A percentile compares a stretch with the other conserved stretches of the same genome.
Conservation (phyloP, 2,113 vertebrate genomes). For the Copsychus sechellarum region DNA sequence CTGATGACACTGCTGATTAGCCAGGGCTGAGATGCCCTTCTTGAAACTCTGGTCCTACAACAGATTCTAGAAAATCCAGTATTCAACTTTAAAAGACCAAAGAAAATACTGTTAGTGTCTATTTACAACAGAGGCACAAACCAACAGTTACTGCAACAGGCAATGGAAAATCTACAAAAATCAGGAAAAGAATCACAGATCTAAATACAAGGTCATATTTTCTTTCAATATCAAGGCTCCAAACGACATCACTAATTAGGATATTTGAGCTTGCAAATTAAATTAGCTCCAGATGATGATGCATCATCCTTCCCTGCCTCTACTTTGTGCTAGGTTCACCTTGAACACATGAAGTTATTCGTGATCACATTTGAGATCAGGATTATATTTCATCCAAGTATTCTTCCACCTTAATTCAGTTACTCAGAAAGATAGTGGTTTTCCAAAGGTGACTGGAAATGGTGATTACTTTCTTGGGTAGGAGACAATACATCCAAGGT, state of each 20-base stretch:
- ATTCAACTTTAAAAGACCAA: background rate
- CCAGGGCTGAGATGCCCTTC: background rate
- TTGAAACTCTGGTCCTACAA: background rate
- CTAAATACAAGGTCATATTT: background rate
- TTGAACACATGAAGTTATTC: background rate
- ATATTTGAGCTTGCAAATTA: background rate
- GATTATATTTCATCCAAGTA: background rate
- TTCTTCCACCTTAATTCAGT: background rate
- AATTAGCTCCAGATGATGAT: background rate
- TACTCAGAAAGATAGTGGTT: background rate
- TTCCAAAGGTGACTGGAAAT: background rate
- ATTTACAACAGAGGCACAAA: background rate
- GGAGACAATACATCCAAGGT: background rate
- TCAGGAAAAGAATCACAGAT: background rate
- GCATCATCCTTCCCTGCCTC: background rate
- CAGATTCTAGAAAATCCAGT: background rate
- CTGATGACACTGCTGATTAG: background rate
- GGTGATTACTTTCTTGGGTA: background rate
- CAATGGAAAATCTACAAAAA: accelerated
- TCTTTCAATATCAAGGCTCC: background rate
- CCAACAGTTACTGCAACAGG: background rate
- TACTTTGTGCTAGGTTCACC: background rate
- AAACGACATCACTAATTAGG: background rate
- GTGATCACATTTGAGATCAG: background rate
- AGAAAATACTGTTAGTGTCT: background rate